Conservation (phyloP, 1,140 invertebrate species). For the Drosophila cardini region DNA sequence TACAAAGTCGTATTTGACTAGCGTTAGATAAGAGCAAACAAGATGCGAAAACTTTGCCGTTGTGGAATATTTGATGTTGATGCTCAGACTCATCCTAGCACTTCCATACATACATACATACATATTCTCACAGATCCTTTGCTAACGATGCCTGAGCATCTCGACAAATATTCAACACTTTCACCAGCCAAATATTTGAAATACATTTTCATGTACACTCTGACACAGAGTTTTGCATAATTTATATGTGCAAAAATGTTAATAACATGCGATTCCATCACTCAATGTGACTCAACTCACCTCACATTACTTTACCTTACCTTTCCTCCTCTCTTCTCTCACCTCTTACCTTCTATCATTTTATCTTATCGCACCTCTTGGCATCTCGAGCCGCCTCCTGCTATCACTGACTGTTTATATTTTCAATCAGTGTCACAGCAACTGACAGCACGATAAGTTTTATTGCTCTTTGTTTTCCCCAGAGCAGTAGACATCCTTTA, state of each 20-base stretch:
- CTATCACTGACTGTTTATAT: slow-evolving; percentile 63
- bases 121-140: not conserved
- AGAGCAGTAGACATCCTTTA: slow-evolving; percentile 28
- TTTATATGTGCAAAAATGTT: slow-evolving; percentile 71
- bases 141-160: slow-evolving; percentile 14
- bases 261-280: slow-evolving; percentile 58
- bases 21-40: slow-evolving; percentile 14
- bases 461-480: slow-evolving; percentile 33
- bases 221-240: slow-evolving; percentile 62
- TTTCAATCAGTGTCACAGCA: slow-evolving; percentile 76
- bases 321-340: not conserved
- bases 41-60: slow-evolving; percentile 25
- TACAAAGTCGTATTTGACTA: slow-evolving; percentile 3
- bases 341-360: not conserved
- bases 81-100: not conserved
- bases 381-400: slow-evolving; percentile 15
- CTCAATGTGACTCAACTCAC: slow-evolving; percentile 22
- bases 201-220: slow-evolving; percentile 54
- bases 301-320: not conserved
- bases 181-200: slow-evolving; percentile 71
- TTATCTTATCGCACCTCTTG: not conserved
- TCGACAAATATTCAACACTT: slow-evolving; percentile 65
- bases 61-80: slow-evolving; percentile 14
- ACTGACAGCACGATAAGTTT: slow-evolving; percentile 66
- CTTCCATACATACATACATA: not conserved